Evolutionary conservation across 2,797 vertebrate species (phyloP), one percentile per base, ranked within the genome.

Genomic region (Poeciliopsis presidionis): DNA sequence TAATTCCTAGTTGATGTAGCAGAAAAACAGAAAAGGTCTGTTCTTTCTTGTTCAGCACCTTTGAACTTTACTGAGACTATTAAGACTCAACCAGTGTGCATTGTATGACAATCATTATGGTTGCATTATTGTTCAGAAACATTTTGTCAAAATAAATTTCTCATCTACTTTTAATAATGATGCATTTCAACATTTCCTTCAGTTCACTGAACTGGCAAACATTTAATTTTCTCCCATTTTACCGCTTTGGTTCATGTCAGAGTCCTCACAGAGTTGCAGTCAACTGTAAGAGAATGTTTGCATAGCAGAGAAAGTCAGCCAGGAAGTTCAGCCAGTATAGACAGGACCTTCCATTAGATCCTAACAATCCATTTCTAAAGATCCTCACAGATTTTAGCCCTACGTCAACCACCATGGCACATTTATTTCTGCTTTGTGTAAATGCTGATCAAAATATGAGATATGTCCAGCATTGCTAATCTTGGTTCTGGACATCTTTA

Each of bases 261-360:
- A 82, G 61, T 73, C 78, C 74, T 86, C 81, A 43, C 75, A 72
- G 76, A 63, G 61, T 71, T 84, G 79, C 14, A 81, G 83, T 85
- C 86, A 79, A 80, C 46, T 69, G 74, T 41, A 73, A 63, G 70
- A 51, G 80, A 80, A 74, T 86, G 86, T 87, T 80, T 89, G 77
- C 59, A 55, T 49, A 73, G 63, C 72, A 80, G 65, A n/a, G 8
- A 65, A 25, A 63, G n/a, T 41, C 25, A 20, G 86, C 86, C 86
- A 88, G 79, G 69, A 57, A 82, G 78, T 79, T 76, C 79, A 88
- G 89, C 89, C 90, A 94, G 81, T 74, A 77, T 53, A 91, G 91
- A 93, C 87, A 82, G 77, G 81, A 84, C 76, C 82, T 78, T 86
- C 85, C 87, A 93, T 93, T 94, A 88, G 82, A 87, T 84, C 75